Conservation (phyloP, 2,888 invertebrate genomes). For the Polyommatus icarus region DNA sequence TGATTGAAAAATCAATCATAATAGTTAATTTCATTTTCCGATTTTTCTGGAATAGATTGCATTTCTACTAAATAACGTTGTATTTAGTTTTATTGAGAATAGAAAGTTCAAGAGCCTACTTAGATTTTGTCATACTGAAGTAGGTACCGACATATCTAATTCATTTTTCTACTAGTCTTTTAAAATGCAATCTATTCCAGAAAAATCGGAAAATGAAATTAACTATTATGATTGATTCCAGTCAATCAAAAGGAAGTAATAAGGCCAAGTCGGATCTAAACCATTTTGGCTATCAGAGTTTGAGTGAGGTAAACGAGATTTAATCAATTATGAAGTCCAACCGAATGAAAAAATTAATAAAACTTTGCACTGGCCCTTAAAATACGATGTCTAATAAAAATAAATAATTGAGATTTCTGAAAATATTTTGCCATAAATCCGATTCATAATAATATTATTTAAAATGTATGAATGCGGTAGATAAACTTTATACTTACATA, state of each 20-base stretch:
- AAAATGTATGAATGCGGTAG: no score
- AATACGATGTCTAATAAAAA: neutral
- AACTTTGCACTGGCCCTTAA: neutral
- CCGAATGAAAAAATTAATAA: neutral
- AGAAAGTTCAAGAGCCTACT: no score
- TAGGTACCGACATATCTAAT: neutral
- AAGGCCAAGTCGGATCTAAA: neutral
- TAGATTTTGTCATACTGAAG: no score
- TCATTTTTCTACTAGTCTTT: neutral
- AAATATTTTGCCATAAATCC: neutral
- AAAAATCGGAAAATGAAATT: neutral
- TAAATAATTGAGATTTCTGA: neutral
- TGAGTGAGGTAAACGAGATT: neutral
- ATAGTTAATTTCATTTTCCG: neutral
- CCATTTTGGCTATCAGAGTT: neutral
- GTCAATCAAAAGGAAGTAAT: neutral
- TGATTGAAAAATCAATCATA: neutral
- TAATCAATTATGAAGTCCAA: constrained; percentile 9
- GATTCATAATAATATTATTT: neutral
- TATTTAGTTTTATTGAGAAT: no score
- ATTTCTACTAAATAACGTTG: no score
- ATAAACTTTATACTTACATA: no score
- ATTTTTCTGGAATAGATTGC: neutral
- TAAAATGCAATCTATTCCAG: neutral
- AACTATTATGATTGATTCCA: neutral